phyloP scores from a whole-genome alignment of 2,888 invertebrate genomes.

The Pristionchus arcanus region DNA sequence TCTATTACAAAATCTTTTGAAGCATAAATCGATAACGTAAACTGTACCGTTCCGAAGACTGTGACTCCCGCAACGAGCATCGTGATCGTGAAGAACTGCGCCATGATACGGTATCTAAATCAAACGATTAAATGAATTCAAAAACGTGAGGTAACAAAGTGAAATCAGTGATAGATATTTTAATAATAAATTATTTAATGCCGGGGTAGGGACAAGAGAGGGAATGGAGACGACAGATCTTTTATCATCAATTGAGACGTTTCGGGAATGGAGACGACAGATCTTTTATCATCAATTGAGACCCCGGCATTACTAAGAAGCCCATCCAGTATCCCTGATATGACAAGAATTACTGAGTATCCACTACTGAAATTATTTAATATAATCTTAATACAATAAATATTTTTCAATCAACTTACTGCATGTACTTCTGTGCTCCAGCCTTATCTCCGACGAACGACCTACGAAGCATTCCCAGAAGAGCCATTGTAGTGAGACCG shows the following conservation, averaged over 20 bases:
- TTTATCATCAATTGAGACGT: no score
- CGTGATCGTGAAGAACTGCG: slow-evolving; percentile 76
- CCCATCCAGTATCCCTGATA: no score
- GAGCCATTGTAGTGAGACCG: slow-evolving; percentile 72
- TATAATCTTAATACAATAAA: not conserved
- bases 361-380: no score
- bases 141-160: not conserved
- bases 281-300: no score
- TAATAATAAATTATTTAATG: no score
- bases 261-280: no score
- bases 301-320: no score
- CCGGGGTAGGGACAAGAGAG: no score
- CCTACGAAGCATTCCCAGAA: slow-evolving; percentile 72
- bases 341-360: not conserved
- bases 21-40: not conserved
- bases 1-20: not conserved
- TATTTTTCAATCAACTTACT: slow-evolving; percentile 58
- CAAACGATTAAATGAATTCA: not conserved
- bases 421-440: slow-evolving; percentile 75
- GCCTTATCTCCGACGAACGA: slow-evolving; percentile 73
- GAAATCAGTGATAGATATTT: not conserved
- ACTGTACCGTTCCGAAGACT: slow-evolving; percentile 66
- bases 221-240: no score
- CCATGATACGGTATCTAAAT: slow-evolving; percentile 74
- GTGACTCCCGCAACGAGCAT: slow-evolving; percentile 75